Conservation (phyloP, 2,888 invertebrate species). For the Ichneumoninae sp. region DNA sequence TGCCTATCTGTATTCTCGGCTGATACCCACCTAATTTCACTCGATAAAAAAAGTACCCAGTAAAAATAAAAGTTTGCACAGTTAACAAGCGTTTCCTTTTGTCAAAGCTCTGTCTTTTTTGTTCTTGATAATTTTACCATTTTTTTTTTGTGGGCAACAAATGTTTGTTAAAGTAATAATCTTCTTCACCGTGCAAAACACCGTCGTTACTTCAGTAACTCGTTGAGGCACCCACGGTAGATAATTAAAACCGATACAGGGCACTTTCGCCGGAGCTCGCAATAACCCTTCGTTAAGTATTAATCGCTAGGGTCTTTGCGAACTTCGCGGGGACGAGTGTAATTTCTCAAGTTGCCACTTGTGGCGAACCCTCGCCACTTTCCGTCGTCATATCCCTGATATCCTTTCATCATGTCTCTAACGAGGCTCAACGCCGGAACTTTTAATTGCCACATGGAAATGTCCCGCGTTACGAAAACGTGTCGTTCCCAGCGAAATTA, state of each 20-base stretch:
- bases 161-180: too few relatives aligned
- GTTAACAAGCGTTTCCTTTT: too few relatives aligned
- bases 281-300: slow-evolving; percentile 45
- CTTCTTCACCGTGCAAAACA: background rate
- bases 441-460: slow-evolving; percentile 70
- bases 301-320: slow-evolving; percentile 56
- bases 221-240: slow-evolving; percentile 32
- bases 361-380: slow-evolving; percentile 22
- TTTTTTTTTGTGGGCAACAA: too few relatives aligned
- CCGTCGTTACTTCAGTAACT: slow-evolving; percentile 5
- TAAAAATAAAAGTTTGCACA: background rate
- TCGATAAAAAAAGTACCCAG: background rate
- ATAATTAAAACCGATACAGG: slow-evolving; percentile 59
- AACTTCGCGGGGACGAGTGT: slow-evolving; percentile 24
- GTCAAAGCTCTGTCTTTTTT: too few relatives aligned
- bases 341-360: slow-evolving; percentile 41
- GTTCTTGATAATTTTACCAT: too few relatives aligned
- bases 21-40: background rate
- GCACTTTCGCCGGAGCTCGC: slow-evolving; percentile 22
- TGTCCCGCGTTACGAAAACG: slow-evolving; percentile 55
- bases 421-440: slow-evolving; percentile 59
- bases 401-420: slow-evolving; percentile 45
- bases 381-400: slow-evolving; percentile 48
- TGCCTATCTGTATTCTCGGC: background rate
- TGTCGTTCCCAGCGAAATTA: slow-evolving; percentile 11